phyloP scores from a whole-genome alignment of 2,797 vertebrate genomes.

The Hozukius guyotensis region DNA sequence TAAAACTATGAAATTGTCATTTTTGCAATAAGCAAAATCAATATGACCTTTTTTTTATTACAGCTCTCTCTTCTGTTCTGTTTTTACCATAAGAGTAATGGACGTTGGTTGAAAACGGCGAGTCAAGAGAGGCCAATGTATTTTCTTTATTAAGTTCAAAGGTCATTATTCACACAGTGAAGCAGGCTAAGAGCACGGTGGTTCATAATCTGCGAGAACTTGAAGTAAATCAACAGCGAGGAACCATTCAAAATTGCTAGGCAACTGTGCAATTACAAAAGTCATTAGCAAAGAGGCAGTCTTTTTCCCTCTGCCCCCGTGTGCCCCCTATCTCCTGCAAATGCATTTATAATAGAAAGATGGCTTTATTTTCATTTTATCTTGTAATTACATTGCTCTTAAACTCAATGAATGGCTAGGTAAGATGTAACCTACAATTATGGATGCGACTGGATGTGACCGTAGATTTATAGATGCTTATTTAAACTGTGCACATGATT shows the following conservation, averaged over 20 bases:
- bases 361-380: conserved; percentile 49
- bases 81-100: conserved; percentile 45
- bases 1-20: conserved; percentile 39
- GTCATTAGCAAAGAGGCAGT: conserved; percentile 61
- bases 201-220: conserved; percentile 52
- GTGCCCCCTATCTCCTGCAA: conserved; percentile 33
- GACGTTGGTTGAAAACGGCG: conserved; percentile 34
- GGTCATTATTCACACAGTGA: conserved; percentile 51
- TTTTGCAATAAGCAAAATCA: conserved; percentile 44
- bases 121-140: conserved; percentile 14
- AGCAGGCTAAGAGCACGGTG: conserved; percentile 26
- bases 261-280: conserved; percentile 65
- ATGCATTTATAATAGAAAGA: conserved; percentile 61
- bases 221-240: conserved; percentile 44
- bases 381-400: conserved; percentile 41
- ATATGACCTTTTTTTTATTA: conserved; percentile 24
- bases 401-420: conserved; percentile 22
- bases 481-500: conserved; percentile 8
- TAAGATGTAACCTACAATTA: conserved; percentile 39
- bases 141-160: conserved; percentile 55
- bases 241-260: conserved; percentile 48
- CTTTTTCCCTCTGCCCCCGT: conserved; percentile 17
- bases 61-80: background rate
- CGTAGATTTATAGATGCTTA: background rate
- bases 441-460: conserved; percentile 1